These are phyloP conservation scores for Gasteruption jaculator DNA, from an alignment of 2,888 invertebrate species.

Conservation along the genomic window DNA sequence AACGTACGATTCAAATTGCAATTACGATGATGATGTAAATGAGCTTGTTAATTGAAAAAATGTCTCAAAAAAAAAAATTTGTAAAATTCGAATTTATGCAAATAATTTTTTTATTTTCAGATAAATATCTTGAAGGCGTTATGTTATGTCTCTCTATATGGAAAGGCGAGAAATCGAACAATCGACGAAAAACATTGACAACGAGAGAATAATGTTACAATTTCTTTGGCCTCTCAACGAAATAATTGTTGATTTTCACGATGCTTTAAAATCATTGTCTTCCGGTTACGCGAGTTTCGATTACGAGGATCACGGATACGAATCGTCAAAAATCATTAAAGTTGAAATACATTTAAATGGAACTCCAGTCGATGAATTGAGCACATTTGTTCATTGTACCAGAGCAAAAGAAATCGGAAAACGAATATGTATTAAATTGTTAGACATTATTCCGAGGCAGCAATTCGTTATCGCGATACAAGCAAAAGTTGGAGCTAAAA, in stretches of 20 bases:
- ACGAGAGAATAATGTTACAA: conserved; percentile 74
- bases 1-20: conserved; percentile 97
- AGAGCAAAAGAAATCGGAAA: conserved; percentile 65
- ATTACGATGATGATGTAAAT: conserved; percentile 85
- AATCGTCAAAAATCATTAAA: conserved; percentile 72
- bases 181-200: conserved; percentile 74
- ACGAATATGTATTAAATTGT: conserved; percentile 68
- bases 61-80: no score
- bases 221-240: conserved; percentile 87
- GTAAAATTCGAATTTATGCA: no score
- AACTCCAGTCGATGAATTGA: conserved; percentile 74
- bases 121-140: conserved; percentile 66
- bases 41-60: conserved; percentile 68
- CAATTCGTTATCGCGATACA: conserved; percentile 75
- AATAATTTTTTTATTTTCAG: no score
- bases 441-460: conserved; percentile 84
- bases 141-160: conserved; percentile 68
- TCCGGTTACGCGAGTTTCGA: conserved; percentile 96
- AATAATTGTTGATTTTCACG: conserved; percentile 93
- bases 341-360: conserved; percentile 84
- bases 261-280: conserved; percentile 79
- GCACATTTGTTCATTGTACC: conserved; percentile 72
- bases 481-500: conserved; percentile 74
- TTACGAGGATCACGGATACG: conserved; percentile 85
- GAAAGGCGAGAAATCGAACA: conserved; percentile 71